Conservation (phyloP, 1,140 invertebrate species). For the Papilio polytes region DNA sequence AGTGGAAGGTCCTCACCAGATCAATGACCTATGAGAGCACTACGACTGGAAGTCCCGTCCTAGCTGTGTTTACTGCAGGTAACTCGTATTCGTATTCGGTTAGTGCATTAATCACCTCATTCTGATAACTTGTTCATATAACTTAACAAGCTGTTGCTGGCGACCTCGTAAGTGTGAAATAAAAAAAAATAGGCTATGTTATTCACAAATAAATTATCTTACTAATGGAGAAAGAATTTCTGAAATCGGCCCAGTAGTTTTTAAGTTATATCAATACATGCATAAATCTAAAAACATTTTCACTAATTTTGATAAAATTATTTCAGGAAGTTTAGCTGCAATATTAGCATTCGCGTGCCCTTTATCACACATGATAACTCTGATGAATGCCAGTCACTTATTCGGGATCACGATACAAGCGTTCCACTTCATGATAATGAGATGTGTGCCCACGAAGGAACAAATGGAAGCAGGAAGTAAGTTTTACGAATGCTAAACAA, state of each 20-base stretch:
- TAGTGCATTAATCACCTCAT: background rate
- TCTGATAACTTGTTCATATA: too few relatives aligned
- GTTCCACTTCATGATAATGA: constrained; percentile 76
- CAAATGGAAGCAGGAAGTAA: constrained; percentile 77
- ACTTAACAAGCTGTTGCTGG: too few relatives aligned
- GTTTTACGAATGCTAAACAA: constrained; percentile 1
- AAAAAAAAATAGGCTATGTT: too few relatives aligned
- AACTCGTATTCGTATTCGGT: constrained; percentile 35
- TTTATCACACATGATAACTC: constrained; percentile 81
- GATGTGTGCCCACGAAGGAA: constrained; percentile 76
- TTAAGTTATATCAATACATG: too few relatives aligned
- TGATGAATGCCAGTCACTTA: constrained; percentile 81
- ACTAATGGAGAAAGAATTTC: too few relatives aligned
- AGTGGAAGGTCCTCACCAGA: constrained; percentile 86
- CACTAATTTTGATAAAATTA: background rate
- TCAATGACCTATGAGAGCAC: constrained; percentile 87
- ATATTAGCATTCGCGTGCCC: constrained; percentile 88
- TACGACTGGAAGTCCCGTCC: constrained; percentile 86
- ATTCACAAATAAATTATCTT: too few relatives aligned
- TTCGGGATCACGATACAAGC: constrained; percentile 78
- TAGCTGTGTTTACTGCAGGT: constrained; percentile 88
- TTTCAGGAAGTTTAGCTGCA: constrained; percentile 86
- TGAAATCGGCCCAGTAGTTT: too few relatives aligned
- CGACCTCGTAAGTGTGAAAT: too few relatives aligned
- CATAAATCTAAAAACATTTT: background rate